Evolutionary conservation across 1,140 invertebrate species (phyloP), one percentile per base, ranked within the genome.

Genomic region (Stegodyphus dumicola): DNA sequence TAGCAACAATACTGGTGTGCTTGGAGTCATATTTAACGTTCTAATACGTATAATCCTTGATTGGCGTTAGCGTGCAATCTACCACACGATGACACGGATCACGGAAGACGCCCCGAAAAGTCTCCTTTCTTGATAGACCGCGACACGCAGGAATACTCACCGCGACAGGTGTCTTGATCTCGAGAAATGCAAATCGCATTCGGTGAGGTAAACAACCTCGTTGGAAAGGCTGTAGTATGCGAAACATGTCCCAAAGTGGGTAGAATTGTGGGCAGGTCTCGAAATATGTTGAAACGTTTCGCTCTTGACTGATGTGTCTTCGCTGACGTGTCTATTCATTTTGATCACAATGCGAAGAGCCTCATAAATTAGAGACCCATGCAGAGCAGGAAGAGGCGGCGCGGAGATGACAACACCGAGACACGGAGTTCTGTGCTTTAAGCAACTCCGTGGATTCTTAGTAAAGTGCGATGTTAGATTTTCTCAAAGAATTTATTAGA

Each of bases 141-240:
- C 33, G 33, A 33, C 33, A 33, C 33, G 33, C 33, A 33, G 33
- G 33, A 49, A 70, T 11, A 33, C 15, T 73, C 70, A 49, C 53
- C 52, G 70, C 51, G 53, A n/a, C 70, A 73, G 70, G 70, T 73
- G 70, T 73, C 70, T 52, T 15, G 70, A 49, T 17, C 51, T 73
- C 70, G 49, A 73, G 51, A 73, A 73, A 73, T 52, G 11, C 51
- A 33, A 49, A 70, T 33, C 48, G 69, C 6, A 70, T 33, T 49
- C 49, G 51, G 70, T 10, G 70, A 73, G 70, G 70, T 73, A 73
- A 73, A 73, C 70, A 73, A 73, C 70, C 70, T 73, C 49, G 49
- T 13, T n/a, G 70, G 51, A 53, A 73, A 73, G 70, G 70, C 70
- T 52, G 4, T 49, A 73, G 70, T 73, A 73, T 73, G 33, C 73